Evolutionary conservation across 2,113 vertebrate species (phyloP), one percentile per base, ranked within the genome.

Genomic region (Marcusenius ussheri): DNA sequence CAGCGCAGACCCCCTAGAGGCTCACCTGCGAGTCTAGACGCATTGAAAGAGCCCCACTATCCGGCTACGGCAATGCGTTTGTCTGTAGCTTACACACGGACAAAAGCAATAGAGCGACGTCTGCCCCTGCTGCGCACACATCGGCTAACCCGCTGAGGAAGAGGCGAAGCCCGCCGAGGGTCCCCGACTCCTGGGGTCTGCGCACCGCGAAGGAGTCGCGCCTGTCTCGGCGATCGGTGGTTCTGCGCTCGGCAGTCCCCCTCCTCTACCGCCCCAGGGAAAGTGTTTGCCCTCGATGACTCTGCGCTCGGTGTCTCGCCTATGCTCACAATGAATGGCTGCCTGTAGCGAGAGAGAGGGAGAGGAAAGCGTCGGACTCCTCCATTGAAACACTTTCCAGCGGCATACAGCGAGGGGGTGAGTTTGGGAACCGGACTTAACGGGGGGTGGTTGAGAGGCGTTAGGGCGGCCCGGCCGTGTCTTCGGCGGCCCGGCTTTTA

Each of bases 321-420:
- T 96, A 92, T 92, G 90, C 94, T 96, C 94, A 96, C 96, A 96
- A 96, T 97, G 97, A 97, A 97, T 96, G 97, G 96, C 95, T 95
- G 96, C 96, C 95, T 94, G 96, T 95, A 95, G 95, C 95, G 93
- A 93, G 92, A 94, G 93, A 92, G 94, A 94, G 94, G 92, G 93
- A 94, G 93, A 93, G 91, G 91, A 92, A 92, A 90, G 90, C 92
- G 62, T 90, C 92, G 27, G 90, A 91, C 91, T 92, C 92, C 92
- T 92, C 93, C 93, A 92, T 92, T 89, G 91, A 94, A 91, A 92
- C 93, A 90, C 89, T 92, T 90, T 91, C 66, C 90, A 90, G 90
- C 92, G 88, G 92, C 92, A 90, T 39, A 90, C 92, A 90, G 91
- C 90, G 90, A 93, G 91, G 93, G 92, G 94, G 95, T 94, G 94